A percentile compares a stretch with the other conserved stretches of the same genome.
phyloP scores from a whole-genome alignment of 2,888 invertebrate species.

The Agelastica alni region DNA sequence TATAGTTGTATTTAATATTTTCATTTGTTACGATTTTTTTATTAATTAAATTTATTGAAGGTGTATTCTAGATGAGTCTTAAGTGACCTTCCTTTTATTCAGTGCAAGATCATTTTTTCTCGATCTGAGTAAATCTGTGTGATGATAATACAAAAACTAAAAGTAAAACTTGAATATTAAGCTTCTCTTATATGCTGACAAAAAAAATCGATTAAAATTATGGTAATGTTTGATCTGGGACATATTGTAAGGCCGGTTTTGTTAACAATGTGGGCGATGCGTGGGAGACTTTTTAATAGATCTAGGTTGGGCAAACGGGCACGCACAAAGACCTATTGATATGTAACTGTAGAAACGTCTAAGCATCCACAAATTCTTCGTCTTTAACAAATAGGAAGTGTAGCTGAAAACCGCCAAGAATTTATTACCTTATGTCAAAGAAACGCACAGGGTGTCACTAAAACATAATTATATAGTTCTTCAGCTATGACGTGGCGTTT shows the following conservation, averaged over 20 bases:
- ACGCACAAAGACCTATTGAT: constrained; percentile 20
- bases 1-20: too few species aligned
- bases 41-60: too few species aligned
- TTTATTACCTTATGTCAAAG: not conserved
- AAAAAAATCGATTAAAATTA: too few species aligned
- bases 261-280: constrained; percentile 19
- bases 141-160: too few species aligned
- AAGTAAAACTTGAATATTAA: too few species aligned
- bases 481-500: too few species aligned
- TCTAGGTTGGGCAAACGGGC: constrained; percentile 26
- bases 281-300: constrained; percentile 25
- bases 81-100: too few species aligned
- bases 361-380: not conserved
- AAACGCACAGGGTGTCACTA: not conserved
- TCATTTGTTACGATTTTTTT: too few species aligned
- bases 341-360: constrained; percentile 2
- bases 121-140: too few species aligned
- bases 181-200: too few species aligned
- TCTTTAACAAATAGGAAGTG: not conserved
- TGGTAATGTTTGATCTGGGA: not conserved
- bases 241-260: constrained; percentile 7
- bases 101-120: too few species aligned
- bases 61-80: too few species aligned
- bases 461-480: not conserved
- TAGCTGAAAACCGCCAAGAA: not conserved